These are phyloP conservation scores for Rhinogobio ventralis DNA, from an alignment of 2,797 vertebrate species.

Conservation along the genomic window DNA sequence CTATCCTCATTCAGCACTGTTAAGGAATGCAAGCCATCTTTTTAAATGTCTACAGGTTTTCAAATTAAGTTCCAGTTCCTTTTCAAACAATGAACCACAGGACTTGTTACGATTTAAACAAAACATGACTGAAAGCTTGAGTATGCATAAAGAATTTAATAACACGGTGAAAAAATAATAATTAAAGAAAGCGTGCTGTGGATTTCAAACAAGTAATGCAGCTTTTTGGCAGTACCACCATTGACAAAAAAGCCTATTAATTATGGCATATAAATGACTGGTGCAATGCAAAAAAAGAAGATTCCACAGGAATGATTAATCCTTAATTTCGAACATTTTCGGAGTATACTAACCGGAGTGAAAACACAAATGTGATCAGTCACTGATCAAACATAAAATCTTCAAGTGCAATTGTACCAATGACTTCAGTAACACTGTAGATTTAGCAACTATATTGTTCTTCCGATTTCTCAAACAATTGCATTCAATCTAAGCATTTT, in stretches of 20 bases:
- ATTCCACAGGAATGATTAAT: conserved; percentile 54
- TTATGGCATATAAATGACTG: conserved; percentile 45
- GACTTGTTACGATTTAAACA: conserved; percentile 38
- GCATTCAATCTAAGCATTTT: background rate
- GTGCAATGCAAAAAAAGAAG: background rate
- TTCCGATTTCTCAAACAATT: conserved; percentile 10
- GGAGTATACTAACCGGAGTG: background rate
- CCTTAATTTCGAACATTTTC: background rate
- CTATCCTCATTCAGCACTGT: conserved; percentile 51
- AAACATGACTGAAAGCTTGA: conserved; percentile 39
- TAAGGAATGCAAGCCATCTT: conserved; percentile 49
- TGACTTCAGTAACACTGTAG: background rate
- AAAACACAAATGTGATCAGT: conserved; percentile 1
- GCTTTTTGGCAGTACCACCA: conserved; percentile 15
- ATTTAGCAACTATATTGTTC: background rate
- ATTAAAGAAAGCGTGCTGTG: conserved; percentile 9
- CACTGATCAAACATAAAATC: conserved; percentile 16
- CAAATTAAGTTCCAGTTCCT: conserved; percentile 8
- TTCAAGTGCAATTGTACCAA: conserved; percentile 61
- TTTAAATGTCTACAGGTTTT: conserved; percentile 30
- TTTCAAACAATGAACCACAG: conserved; percentile 19
- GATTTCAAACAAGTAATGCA: conserved; percentile 47
- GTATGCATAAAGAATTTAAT: conserved; percentile 50
- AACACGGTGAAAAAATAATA: conserved; percentile 3
- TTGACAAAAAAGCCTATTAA: conserved; percentile 7